Percentiles rank a stretch among this genome's conserved stretches.
phyloP scores from a whole-genome alignment of 2,113 vertebrate species.

The Urocynchramus pylzowi region DNA sequence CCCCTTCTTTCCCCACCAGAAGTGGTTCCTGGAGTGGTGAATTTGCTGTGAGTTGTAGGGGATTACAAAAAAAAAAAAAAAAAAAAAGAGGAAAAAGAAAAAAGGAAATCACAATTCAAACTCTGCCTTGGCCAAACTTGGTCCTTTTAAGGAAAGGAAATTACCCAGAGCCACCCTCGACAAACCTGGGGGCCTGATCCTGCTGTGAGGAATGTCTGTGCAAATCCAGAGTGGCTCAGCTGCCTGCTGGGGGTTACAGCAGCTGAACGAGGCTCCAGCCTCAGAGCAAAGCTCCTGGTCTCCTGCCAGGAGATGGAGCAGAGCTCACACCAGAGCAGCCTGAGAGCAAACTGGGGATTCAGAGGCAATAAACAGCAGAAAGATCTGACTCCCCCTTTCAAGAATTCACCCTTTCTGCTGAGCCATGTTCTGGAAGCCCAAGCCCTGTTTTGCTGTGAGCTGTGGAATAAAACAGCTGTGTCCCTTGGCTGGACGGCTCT shows the following conservation, averaged over 20 bases:
- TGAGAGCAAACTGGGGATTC: not conserved
- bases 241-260: not conserved
- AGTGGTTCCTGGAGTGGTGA: not conserved
- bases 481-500: slow-evolving; percentile 31
- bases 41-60: not conserved
- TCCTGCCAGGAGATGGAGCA: not conserved
- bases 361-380: not conserved
- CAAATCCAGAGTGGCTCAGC: not conserved
- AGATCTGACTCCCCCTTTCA: not conserved
- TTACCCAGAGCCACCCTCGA: slow-evolving; percentile 48
- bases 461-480: slow-evolving; percentile 43
- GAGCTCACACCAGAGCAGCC: not conserved
- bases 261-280: not conserved
- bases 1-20: not conserved
- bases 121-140: slow-evolving; percentile 16
- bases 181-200: slow-evolving; percentile 30
- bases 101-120: slow-evolving; percentile 8
- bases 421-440: slow-evolving; percentile 14
- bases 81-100: not conserved
- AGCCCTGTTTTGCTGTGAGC: not conserved
- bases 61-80: not conserved
- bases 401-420: slow-evolving; percentile 30
- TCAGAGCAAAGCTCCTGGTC: not conserved
- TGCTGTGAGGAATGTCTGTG: not conserved
- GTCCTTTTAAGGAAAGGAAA: slow-evolving; percentile 56